These are phyloP conservation scores for Ceramica pisi DNA, from an alignment of 2,888 invertebrate genomes.

Conservation along the genomic window DNA sequence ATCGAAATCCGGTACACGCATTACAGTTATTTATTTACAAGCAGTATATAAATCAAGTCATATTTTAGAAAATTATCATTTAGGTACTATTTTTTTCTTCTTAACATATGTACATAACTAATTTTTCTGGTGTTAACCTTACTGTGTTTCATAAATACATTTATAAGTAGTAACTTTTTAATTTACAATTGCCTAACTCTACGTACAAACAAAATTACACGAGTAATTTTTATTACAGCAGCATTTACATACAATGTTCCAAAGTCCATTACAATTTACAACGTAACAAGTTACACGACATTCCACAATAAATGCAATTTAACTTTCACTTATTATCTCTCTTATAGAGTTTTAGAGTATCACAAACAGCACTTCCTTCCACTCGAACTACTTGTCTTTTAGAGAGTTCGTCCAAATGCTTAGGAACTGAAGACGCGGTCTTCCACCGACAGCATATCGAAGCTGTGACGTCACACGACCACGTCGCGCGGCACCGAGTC, in stretches of 20 bases:
- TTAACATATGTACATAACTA: conserved; percentile 89
- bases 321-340: conserved; percentile 76
- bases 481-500: conserved; percentile 88
- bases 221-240: conserved; percentile 82
- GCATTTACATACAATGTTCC: conserved; percentile 82
- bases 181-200: conserved; percentile 88
- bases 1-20: conserved; percentile 72
- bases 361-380: conserved; percentile 75
- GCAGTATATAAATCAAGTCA: conserved; percentile 80
- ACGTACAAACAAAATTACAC: conserved; percentile 82
- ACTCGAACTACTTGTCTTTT: conserved; percentile 75
- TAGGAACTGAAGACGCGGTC: conserved; percentile 91
- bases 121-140: conserved; percentile 90
- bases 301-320: conserved; percentile 74
- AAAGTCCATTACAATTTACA: conserved; percentile 70
- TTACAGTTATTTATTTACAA: conserved; percentile 83
- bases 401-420: conserved; percentile 80
- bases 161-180: conserved; percentile 85
- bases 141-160: conserved; percentile 90
- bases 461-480: conserved; percentile 93
- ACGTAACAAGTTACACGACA: conserved; percentile 76
- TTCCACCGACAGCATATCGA: conserved; percentile 90
- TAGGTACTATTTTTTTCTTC: conserved; percentile 75
- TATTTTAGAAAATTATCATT: conserved; percentile 83
- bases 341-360: conserved; percentile 70